A percentile compares a stretch with the other conserved stretches of the same genome.
These are phyloP conservation scores for Belgica antarctica DNA, from an alignment of 2,888 invertebrate species.

Conservation along the genomic window DNA sequence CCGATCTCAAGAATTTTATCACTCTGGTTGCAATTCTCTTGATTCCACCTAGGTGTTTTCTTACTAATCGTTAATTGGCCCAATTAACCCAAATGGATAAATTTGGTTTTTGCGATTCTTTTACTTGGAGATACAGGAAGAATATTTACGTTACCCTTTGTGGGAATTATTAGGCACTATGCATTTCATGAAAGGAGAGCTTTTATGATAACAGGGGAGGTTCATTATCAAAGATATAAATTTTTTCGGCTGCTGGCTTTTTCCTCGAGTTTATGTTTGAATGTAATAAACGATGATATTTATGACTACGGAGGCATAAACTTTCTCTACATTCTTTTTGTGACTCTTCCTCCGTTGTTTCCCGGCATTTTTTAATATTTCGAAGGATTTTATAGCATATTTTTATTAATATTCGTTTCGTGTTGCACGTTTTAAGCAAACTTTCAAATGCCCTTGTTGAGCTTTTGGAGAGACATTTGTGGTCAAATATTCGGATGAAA, in stretches of 20 bases:
- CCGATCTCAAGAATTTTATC: no score
- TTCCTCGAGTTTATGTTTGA: constrained; percentile 21
- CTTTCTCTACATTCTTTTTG: background rate
- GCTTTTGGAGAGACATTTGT: background rate
- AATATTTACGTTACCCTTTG: no score
- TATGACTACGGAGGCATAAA: constrained; percentile 35
- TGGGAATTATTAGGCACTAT: no score
- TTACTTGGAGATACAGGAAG: no score
- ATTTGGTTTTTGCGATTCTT: no score
- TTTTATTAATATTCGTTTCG: constrained; percentile 12
- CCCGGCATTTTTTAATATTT: constrained; percentile 19
- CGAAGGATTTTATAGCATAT: background rate
- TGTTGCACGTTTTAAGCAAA: background rate
- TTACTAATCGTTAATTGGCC: no score
- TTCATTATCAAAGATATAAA: background rate
- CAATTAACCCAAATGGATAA: no score
- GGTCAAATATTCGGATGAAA: no score
- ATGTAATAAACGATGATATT: constrained; percentile 31
- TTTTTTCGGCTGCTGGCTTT: constrained; percentile 10
- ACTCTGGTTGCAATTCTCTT: no score
- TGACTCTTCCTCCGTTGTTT: no score
- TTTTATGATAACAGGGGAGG: background rate
- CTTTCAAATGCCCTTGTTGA: background rate
- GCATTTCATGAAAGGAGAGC: no score
- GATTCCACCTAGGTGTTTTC: no score